These are phyloP conservation scores for Amblyjoppa fuscipennis DNA, from an alignment of 2,888 invertebrate species.

Conservation along the genomic window DNA sequence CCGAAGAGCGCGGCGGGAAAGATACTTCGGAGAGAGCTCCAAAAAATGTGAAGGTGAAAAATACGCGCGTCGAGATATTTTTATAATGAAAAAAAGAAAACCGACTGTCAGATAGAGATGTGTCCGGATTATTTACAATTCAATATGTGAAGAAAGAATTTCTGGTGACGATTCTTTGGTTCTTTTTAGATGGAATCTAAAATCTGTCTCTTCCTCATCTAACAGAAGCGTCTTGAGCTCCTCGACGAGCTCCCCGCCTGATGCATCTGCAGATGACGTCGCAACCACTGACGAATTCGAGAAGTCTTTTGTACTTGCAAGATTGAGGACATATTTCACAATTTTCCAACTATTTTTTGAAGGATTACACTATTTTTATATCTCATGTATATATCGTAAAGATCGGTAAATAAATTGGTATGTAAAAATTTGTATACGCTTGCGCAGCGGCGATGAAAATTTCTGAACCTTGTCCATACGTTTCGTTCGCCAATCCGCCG, in stretches of 20 bases:
- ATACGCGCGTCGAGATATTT: conserved; percentile 44
- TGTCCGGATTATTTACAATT: conserved; percentile 29
- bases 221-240: conserved; percentile 92
- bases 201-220: conserved; percentile 72
- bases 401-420: background rate
- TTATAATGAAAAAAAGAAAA: conserved; percentile 75
- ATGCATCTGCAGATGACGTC: conserved; percentile 99
- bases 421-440: background rate
- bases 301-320: conserved; percentile 95
- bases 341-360: background rate
- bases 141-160: background rate
- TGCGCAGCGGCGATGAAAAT: background rate
- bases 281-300: conserved; percentile 98
- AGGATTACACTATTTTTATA: conserved; percentile 8
- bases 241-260: conserved; percentile 98
- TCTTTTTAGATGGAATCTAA: conserved; percentile 38
- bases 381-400: background rate
- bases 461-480: conserved; percentile 93
- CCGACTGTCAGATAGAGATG: conserved; percentile 10
- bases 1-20: conserved; percentile 93
- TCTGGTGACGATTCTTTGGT: conserved; percentile 45
- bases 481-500: conserved; percentile 95
- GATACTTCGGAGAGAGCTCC: conserved; percentile 89
- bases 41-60: conserved; percentile 69
- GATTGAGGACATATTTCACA: conserved; percentile 53